Evolutionary conservation across 1,140 invertebrate species (phyloP).

Genomic region (Anastatus disparis): DNA sequence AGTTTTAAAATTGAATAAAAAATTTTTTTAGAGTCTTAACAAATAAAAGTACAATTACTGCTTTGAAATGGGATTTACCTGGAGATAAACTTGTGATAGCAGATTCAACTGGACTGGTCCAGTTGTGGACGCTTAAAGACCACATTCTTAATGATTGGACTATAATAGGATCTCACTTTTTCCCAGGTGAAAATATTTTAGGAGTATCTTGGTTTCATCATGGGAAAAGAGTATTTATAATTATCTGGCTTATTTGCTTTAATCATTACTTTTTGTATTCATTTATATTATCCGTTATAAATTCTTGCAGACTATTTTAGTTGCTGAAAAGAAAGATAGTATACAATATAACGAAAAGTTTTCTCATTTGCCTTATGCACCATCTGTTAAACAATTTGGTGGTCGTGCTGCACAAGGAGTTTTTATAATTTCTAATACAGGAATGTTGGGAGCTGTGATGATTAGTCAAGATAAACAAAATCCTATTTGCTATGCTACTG

Average conservation of each 20-base stretch:
- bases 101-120: slow-evolving; percentile 78
- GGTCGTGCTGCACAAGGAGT: slow-evolving; percentile 84
- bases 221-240: slow-evolving; percentile 75
- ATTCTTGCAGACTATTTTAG: slow-evolving; percentile 58
- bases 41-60: slow-evolving; percentile 74
- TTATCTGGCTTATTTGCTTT: neutral
- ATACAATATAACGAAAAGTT: slow-evolving; percentile 87
- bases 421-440: slow-evolving; percentile 84
- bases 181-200: slow-evolving; percentile 83
- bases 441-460: slow-evolving; percentile 80
- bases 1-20: neutral
- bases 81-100: slow-evolving; percentile 83
- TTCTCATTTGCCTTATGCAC: slow-evolving; percentile 77
- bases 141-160: slow-evolving; percentile 86
- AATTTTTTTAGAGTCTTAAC: slow-evolving; percentile 66
- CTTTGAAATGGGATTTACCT: slow-evolving; percentile 85
- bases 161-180: slow-evolving; percentile 63
- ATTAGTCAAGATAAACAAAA: slow-evolving; percentile 67
- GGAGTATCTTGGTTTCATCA: slow-evolving; percentile 86
- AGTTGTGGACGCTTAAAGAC: slow-evolving; percentile 82
- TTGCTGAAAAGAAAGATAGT: slow-evolving; percentile 84
- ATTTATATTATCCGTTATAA: neutral
- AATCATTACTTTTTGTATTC: neutral
- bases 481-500: slow-evolving; percentile 66
- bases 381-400: slow-evolving; percentile 88